Evolutionary conservation across 2,888 invertebrate genomes (phyloP).

Genomic region (Parnassius glacialis): DNA sequence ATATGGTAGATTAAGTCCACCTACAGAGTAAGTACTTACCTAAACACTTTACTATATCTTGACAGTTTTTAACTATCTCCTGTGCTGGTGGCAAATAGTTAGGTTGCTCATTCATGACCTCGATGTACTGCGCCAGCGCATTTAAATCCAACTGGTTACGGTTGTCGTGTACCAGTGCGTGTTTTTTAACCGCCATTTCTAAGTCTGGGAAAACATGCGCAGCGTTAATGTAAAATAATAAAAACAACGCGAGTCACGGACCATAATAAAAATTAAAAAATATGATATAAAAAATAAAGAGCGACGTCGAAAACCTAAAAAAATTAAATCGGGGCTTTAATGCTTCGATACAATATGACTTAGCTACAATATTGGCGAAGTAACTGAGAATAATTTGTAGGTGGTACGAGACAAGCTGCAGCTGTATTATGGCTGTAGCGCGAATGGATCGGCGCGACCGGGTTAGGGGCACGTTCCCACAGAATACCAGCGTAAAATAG

Average conservation of each 20-base stretch:
- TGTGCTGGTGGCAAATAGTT: conserved; percentile 58
- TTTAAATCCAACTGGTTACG: conserved; percentile 40
- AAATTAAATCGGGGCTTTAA: no score
- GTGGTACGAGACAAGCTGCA: no score
- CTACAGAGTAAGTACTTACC: conserved; percentile 50
- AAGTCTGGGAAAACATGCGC: conserved; percentile 17
- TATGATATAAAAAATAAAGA: no score
- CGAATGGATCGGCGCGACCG: no score
- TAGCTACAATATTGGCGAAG: no score
- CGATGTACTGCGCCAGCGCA: conserved; percentile 65
- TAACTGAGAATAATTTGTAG: no score
- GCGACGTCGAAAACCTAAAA: no score
- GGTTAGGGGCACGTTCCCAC: no score
- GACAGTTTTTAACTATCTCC: conserved; percentile 71
- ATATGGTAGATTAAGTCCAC: no score
- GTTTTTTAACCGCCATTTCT: conserved; percentile 82
- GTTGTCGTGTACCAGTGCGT: conserved; percentile 49
- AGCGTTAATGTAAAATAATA: neutral
- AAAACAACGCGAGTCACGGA: neutral
- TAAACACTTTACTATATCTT: conserved; percentile 74
- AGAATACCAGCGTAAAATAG: no score
- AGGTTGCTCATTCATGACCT: conserved; percentile 68
- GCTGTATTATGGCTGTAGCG: no score
- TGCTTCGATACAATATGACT: no score
- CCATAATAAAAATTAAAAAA: neutral